These are phyloP conservation scores for Gobio gobio DNA, from an alignment of 2,113 vertebrate species.

Conservation along the genomic window DNA sequence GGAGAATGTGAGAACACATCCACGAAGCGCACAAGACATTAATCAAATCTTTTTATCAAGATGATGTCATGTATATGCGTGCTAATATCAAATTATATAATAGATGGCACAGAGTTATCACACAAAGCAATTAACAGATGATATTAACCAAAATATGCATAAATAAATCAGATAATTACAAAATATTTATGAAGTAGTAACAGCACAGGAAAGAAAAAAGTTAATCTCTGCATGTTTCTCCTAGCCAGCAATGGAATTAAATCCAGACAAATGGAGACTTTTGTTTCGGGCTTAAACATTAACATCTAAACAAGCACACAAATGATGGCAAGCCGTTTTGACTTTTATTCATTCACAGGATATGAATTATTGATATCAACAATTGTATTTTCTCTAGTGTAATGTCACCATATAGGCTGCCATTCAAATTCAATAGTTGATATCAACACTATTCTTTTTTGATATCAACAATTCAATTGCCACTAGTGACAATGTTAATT, in stretches of 20 bases:
- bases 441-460: too few species aligned
- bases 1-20: constrained; percentile 21
- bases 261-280: not conserved
- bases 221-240: not conserved
- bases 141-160: constrained; percentile 13
- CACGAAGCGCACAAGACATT: not conserved
- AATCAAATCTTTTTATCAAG: not conserved
- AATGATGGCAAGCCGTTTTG: too few species aligned
- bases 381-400: too few species aligned
- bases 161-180: constrained; percentile 8
- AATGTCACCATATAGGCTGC: too few species aligned
- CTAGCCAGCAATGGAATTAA: not conserved
- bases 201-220: constrained; percentile 3
- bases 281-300: not conserved
- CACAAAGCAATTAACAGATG: constrained; percentile 7
- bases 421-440: too few species aligned
- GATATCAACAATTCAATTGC: too few species aligned
- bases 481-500: too few species aligned
- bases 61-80: not conserved
- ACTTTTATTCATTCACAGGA: too few species aligned
- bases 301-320: not conserved
- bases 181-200: not conserved
- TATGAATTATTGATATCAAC: too few species aligned
- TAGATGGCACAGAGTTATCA: not conserved
- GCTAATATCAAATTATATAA: not conserved